These are phyloP conservation scores for Chromoteleia sp. DNA, from an alignment of 2,888 invertebrate genomes.

Conservation along the genomic window DNA sequence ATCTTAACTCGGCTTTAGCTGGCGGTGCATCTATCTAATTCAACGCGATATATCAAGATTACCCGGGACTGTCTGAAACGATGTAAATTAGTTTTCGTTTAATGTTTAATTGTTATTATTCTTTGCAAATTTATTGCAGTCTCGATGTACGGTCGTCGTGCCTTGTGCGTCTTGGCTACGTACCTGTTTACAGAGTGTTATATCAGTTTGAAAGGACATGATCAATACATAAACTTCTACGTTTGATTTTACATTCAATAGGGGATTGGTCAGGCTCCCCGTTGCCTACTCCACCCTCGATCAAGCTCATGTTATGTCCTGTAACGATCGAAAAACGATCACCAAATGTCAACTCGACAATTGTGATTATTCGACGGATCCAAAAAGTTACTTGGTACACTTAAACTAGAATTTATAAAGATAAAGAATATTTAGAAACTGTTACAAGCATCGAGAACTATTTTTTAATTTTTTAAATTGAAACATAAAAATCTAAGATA, in stretches of 20 bases:
- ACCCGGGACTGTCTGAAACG: background rate
- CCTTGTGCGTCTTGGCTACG: too few species aligned
- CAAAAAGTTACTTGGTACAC: background rate
- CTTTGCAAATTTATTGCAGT: too few species aligned
- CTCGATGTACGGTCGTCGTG: too few species aligned
- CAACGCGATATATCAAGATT: conserved; percentile 23
- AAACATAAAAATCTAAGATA: too few species aligned
- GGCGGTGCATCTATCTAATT: background rate
- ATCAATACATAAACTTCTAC: conserved; percentile 51
- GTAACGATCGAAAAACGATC: conserved; percentile 24
- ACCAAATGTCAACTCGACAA: conserved; percentile 10
- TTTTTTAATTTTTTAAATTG: too few species aligned
- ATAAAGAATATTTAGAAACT: too few species aligned
- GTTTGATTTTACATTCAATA: conserved; percentile 48
- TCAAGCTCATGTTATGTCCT: conserved; percentile 21
- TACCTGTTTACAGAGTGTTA: conserved; percentile 4
- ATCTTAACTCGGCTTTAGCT: conserved; percentile 12
- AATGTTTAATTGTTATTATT: background rate
- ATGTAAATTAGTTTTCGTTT: conserved; percentile 1
- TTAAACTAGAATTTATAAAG: background rate
- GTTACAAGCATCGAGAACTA: too few species aligned
- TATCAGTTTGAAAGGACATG: conserved; percentile 25
- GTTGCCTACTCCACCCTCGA: conserved; percentile 18
- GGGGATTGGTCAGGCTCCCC: conserved; percentile 29
- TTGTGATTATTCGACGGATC: background rate